Percentiles rank a stretch among this genome's conserved stretches.
Conservation (phyloP, 2,113 vertebrate species). For the Hypanus sabinus region DNA sequence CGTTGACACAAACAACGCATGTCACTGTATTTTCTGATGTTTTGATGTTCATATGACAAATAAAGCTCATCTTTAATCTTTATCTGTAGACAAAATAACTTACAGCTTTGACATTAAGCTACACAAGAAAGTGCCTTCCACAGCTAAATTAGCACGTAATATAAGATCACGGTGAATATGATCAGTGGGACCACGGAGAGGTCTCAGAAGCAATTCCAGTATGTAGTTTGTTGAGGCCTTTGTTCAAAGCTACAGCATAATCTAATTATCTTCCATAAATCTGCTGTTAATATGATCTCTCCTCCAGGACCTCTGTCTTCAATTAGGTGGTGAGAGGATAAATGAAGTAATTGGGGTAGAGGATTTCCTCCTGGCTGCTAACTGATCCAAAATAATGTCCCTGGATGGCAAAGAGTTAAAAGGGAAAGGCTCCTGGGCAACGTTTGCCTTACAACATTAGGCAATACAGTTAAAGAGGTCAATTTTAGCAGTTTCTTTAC, state of each 20-base stretch:
- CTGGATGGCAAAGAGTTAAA: background rate
- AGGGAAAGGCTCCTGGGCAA: background rate
- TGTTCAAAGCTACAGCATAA: background rate
- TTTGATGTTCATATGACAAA: too few species aligned
- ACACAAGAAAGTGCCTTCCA: background rate
- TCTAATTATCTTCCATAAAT: background rate
- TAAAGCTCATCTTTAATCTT: too few species aligned
- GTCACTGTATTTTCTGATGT: too few species aligned
- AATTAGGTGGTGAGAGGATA: background rate
- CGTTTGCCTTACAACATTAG: background rate
- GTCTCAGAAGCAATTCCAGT: background rate
- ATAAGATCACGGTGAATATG: background rate
- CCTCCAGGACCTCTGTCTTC: background rate
- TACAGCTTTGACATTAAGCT: background rate
- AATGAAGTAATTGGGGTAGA: background rate
- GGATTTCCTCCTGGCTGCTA: background rate
- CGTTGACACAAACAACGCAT: too few species aligned
- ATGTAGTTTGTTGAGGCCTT: background rate
- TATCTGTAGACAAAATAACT: background rate
- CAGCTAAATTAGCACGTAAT: background rate
- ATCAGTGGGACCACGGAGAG: background rate
- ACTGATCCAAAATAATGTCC: background rate
- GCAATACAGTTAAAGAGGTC: background rate
- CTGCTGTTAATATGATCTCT: background rate
- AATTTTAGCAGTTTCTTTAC: background rate